A percentile compares a stretch with the other conserved stretches of the same genome.
phyloP scores from a whole-genome alignment of 2,888 invertebrate species.

The Nomada flava region DNA sequence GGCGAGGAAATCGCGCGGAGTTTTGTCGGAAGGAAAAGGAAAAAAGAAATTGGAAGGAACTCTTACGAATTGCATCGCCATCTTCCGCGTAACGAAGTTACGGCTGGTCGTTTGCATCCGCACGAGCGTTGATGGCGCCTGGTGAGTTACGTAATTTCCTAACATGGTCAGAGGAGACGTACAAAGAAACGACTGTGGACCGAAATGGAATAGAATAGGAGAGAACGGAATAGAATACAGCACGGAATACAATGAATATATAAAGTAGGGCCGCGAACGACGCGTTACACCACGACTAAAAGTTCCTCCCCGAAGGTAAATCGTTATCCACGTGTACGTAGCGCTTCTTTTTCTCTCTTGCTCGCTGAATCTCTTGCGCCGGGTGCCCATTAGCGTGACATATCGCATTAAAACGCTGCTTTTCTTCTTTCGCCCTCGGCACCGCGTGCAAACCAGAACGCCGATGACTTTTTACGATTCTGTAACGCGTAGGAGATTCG shows the following conservation, averaged over 20 bases:
- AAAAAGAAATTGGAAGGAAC: not conserved
- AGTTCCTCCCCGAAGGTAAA: slow-evolving; percentile 30
- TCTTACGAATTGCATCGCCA: slow-evolving; percentile 37
- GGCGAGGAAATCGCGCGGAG: slow-evolving; percentile 39
- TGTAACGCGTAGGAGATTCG: slow-evolving; percentile 29
- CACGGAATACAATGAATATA: slow-evolving; percentile 64
- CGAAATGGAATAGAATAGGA: slow-evolving; percentile 55
- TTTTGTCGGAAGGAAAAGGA: not conserved
- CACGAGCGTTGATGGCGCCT: slow-evolving; percentile 44
- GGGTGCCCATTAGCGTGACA: slow-evolving; percentile 51
- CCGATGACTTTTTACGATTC: slow-evolving; percentile 17
- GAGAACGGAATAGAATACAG: slow-evolving; percentile 56
- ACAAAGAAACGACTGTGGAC: slow-evolving; percentile 33
- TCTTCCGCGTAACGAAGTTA: slow-evolving; percentile 51
- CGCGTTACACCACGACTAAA: slow-evolving; percentile 31
- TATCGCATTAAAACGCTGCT: slow-evolving; percentile 37
- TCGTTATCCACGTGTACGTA: slow-evolving; percentile 49
- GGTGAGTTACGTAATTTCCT: slow-evolving; percentile 66
- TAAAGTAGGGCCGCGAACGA: slow-evolving; percentile 53
- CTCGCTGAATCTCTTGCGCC: slow-evolving; percentile 19
- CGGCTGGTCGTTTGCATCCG: slow-evolving; percentile 54
- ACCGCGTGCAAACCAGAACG: slow-evolving; percentile 17
- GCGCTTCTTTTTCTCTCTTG: slow-evolving; percentile 16
- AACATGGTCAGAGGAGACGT: slow-evolving; percentile 49
- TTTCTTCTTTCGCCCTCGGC: not conserved